Percentiles rank a stretch among this genome's conserved stretches.
phyloP scores from a whole-genome alignment of 2,888 invertebrate genomes.

The Hirtodrosophila cameraria region DNA sequence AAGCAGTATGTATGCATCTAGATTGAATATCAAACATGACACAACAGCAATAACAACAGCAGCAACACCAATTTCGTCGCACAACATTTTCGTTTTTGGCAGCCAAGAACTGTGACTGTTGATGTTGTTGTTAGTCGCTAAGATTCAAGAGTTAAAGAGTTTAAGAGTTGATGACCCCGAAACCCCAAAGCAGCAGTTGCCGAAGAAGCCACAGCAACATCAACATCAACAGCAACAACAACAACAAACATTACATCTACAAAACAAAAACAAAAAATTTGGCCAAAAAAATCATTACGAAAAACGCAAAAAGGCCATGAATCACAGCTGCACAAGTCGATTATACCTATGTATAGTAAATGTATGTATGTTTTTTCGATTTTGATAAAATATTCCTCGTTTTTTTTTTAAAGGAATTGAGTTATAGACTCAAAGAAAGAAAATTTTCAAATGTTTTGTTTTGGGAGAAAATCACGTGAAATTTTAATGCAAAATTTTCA shows the following conservation, averaged over 20 bases:
- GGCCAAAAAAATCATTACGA: conserved; percentile 16
- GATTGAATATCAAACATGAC: too few species aligned
- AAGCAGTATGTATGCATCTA: neutral
- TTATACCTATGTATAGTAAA: too few species aligned
- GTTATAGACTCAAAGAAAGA: too few species aligned
- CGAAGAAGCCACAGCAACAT: conserved; percentile 45
- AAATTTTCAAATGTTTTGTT: too few species aligned
- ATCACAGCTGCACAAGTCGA: too few species aligned
- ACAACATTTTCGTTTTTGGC: conserved; percentile 36
- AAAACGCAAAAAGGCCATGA: neutral
- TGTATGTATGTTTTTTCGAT: too few species aligned
- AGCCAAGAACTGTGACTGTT: conserved; percentile 36
- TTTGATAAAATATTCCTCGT: too few species aligned
- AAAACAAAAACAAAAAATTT: conserved; percentile 33
- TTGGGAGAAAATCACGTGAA: too few species aligned
- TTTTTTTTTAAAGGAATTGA: too few species aligned
- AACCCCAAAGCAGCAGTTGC: conserved; percentile 58
- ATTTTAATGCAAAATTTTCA: too few species aligned
- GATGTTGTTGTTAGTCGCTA: conserved; percentile 6
- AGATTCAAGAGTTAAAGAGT: too few species aligned
- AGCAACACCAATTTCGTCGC: conserved; percentile 32
- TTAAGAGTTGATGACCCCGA: conserved; percentile 70
- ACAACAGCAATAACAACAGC: conserved; percentile 22
- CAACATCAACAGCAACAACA: conserved; percentile 22
- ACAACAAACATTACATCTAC: conserved; percentile 15